Conservation (phyloP, 2,113 vertebrate species). For the Prunella himalayana region DNA sequence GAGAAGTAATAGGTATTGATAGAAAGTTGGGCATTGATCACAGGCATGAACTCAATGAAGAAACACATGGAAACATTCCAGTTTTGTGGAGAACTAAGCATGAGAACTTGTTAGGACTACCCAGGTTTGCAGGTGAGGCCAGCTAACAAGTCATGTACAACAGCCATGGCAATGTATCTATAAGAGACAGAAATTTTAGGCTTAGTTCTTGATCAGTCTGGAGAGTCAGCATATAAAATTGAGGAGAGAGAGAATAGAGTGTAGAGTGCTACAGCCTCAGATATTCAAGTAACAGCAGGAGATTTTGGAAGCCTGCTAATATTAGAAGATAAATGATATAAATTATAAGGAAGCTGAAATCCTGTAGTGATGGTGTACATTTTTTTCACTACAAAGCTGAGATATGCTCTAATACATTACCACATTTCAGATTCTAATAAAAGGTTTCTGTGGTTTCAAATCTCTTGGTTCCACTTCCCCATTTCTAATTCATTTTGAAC, state of each 20-base stretch:
- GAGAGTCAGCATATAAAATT: conserved; percentile 5
- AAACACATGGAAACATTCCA: neutral
- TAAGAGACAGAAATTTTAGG: neutral
- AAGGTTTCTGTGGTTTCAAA: conserved; percentile 30
- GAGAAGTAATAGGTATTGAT: neutral
- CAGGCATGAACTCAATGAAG: neutral
- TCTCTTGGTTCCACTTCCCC: conserved; percentile 7
- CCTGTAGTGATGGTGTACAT: neutral
- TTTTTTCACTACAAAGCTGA: neutral
- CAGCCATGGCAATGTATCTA: neutral
- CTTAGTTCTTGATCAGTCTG: conserved; percentile 4
- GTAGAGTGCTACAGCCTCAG: neutral
- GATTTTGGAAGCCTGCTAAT: conserved; percentile 5
- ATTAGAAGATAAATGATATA: conserved; percentile 9
- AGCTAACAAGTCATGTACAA: neutral
- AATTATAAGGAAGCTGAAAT: conserved; percentile 13
- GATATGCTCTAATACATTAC: neutral
- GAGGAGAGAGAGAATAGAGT: neutral
- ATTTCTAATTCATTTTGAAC: neutral
- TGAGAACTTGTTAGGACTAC: neutral
- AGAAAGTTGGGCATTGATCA: neutral
- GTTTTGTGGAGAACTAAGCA: neutral
- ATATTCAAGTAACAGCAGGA: neutral
- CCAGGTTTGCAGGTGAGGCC: neutral
- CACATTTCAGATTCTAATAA: neutral